Evolutionary conservation across 2,113 vertebrate genomes (phyloP), one percentile per base, ranked within the genome.

Genomic region (Alligator sinensis): DNA sequence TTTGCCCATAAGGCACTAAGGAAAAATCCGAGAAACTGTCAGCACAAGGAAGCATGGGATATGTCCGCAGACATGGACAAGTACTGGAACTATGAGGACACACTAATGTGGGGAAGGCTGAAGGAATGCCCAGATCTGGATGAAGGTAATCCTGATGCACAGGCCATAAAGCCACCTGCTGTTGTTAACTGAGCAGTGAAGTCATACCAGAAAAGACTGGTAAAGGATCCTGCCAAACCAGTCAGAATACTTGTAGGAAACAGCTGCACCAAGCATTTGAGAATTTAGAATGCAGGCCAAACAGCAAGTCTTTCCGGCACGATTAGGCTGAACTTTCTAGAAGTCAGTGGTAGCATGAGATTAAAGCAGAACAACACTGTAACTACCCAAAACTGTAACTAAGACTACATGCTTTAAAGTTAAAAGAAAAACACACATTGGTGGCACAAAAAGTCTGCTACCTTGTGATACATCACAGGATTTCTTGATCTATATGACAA

Each of bases 401-500:
- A 94, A 82, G 64, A 25, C 78, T 87, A 38, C 70, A 80, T 27
- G 87, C 25, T 66, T 30, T 76, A 57, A 86, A 80, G 54, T 84
- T 24, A 80, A 78, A 92, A 95, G 72, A 89, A 95, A 91, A 95
- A 77, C 57, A 28, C 63, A 57, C 27, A 27, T 30, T 79, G 64
- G 64, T 92, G 59, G 75, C 82, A 90, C 82, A 77, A 89, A 87
- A 94, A 93, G 79, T 54, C 66, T 86, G 57, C 82, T 66, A 66
- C 86, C 94, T 96, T 95, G 92, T 96, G 96, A 94, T 89, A 47
- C 63, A 93, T 94, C 96, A 84, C 66, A 83, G 91, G 80, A 88
- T 83, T 63, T 90, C 75, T 90, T 84, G 34, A 94, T 90, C 90
- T 96, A 94, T 87, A 93, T 75, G 85, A 87, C 54, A 87, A 86